These are phyloP conservation scores for Erythrocercus mccallii DNA, from an alignment of 2,113 vertebrate species.

Conservation along the genomic window DNA sequence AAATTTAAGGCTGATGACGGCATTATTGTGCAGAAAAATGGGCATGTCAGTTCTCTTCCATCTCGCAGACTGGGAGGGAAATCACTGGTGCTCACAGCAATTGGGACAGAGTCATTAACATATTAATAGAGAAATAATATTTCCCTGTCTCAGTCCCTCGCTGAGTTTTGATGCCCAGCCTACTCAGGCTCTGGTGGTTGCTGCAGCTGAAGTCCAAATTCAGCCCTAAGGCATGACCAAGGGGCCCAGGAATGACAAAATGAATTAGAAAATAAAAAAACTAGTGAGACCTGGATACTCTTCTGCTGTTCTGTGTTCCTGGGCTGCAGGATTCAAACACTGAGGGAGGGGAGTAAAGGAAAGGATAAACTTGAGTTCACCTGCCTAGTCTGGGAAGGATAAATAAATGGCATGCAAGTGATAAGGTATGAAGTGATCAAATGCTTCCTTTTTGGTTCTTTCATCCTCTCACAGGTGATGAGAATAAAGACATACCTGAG, in stretches of 20 bases:
- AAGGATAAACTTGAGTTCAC: not conserved
- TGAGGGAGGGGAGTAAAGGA: not conserved
- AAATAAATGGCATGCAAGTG: not conserved
- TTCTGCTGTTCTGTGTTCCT: not conserved
- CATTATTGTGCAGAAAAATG: not conserved
- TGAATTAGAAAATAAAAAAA: not conserved
- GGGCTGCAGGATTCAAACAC: not conserved
- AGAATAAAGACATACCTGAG: not conserved
- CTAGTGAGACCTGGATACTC: not conserved
- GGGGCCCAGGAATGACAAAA: not conserved
- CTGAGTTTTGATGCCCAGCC: not conserved
- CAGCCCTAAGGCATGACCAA: not conserved
- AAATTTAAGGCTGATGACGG: not conserved
- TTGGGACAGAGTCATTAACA: not conserved
- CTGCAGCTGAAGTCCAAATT: not conserved
- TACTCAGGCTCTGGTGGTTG: not conserved
- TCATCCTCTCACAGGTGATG: not conserved
- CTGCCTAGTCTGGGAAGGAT: not conserved
- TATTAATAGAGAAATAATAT: not conserved
- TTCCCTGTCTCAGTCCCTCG: not conserved
- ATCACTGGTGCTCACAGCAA: not conserved
- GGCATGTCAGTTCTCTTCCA: not conserved
- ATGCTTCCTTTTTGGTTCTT: not conserved
- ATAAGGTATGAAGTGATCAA: not conserved
- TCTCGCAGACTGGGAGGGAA: not conserved